Percentiles rank a stretch among this genome's conserved stretches.
phyloP scores from a whole-genome alignment of 92 coral and sea anemone species.

The Zoanthus sansibaricus region DNA sequence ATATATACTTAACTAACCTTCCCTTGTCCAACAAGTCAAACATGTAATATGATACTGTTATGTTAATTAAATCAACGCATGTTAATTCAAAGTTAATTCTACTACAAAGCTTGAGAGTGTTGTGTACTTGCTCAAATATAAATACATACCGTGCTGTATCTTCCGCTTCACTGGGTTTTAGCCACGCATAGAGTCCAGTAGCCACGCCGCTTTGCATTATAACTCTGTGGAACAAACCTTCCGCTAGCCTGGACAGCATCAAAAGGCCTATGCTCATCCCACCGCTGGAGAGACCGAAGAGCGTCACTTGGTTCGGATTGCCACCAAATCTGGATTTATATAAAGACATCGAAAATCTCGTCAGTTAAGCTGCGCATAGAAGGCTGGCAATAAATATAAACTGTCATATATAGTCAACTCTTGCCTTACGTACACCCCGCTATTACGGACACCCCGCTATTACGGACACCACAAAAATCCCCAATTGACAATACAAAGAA shows the following conservation, averaged over 20 bases:
- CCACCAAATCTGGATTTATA: constrained; percentile 45
- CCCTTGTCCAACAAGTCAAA: no score
- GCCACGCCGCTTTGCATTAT: constrained; percentile 61
- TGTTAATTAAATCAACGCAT: no score
- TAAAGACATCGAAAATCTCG: background rate
- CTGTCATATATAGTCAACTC: no score
- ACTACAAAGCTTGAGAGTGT: background rate
- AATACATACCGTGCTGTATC: constrained; percentile 12
- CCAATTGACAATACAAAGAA: no score
- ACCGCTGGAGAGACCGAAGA: constrained; percentile 56
- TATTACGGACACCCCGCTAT: no score
- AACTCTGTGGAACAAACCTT: constrained; percentile 50
- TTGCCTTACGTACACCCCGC: no score
- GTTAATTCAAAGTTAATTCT: no score
- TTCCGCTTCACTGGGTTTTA: constrained; percentile 26
- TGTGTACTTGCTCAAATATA: background rate
- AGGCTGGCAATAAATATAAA: no score
- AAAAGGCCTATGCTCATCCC: constrained; percentile 52
- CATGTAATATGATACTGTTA: no score
- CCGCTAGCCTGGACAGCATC: constrained; percentile 39
- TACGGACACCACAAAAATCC: no score
- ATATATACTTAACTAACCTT: no score
- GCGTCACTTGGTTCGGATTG: constrained; percentile 52
- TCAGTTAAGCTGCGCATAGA: no score
- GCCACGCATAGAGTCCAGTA: constrained; percentile 35